A percentile compares a stretch with the other conserved stretches of the same genome.
Evolutionary conservation across 2,888 invertebrate species (phyloP).

Genomic region (Sarcophaga variegata): DNA sequence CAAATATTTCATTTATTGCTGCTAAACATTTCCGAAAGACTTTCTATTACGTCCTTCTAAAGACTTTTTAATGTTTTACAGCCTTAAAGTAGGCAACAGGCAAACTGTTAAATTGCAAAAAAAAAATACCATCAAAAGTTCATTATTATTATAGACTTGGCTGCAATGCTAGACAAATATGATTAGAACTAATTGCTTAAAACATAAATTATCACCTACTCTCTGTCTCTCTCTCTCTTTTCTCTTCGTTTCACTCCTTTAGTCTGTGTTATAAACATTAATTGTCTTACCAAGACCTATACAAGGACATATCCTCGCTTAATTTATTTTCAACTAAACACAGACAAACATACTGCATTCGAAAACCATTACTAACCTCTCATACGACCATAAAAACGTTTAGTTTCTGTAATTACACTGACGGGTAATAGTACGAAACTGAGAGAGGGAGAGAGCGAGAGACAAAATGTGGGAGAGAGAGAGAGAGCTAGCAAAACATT

Average conservation of each 20-base stretch:
- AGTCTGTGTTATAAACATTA: neutral
- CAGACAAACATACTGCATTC: neutral
- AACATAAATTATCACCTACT: constrained; percentile 56
- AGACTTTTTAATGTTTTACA: constrained; percentile 1
- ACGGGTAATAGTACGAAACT: constrained; percentile 1
- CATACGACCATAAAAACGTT: constrained; percentile 31
- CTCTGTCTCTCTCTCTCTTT: neutral
- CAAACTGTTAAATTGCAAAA: neutral
- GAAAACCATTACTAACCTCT: constrained; percentile 4
- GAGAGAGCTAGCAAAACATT: constrained; percentile 14
- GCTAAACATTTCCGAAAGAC: too few species aligned
- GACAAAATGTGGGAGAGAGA: neutral
- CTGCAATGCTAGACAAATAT: constrained; percentile 54
- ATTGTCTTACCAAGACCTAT: neutral
- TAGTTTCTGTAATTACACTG: constrained; percentile 55
- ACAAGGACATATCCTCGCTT: neutral
- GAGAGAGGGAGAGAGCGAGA: neutral
- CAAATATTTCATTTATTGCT: too few species aligned
- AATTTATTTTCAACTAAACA: neutral
- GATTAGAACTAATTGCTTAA: constrained; percentile 68
- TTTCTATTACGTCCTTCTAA: neutral
- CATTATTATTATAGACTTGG: constrained; percentile 1
- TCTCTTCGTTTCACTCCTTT: neutral
- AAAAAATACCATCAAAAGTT: neutral
- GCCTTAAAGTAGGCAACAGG: constrained; percentile 26